Evolutionary conservation across 2,888 invertebrate species (phyloP), one percentile per base, ranked within the genome.

Genomic region (Lagria hirta): DNA sequence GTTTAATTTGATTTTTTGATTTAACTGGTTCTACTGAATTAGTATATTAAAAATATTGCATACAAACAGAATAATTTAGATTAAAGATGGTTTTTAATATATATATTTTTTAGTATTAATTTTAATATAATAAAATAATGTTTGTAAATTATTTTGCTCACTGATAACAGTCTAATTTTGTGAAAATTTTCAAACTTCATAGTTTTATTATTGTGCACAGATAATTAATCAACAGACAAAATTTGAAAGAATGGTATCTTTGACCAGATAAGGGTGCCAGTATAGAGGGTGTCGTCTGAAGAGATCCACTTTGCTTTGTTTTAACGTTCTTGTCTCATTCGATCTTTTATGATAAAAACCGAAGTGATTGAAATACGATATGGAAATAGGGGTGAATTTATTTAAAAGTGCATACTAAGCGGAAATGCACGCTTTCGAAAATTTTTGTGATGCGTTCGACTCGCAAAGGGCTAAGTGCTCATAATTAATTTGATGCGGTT

Each of bases 281-380:
- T 58, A 62, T 55, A 43, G 43, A 51, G 57, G 53, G 56, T 54
- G 55, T 54, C 40, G 38, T 40, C 46, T 60, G 49, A 55, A 61
- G 58, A 56, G 58, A 48, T 51, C 57, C 51, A 49, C 52, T 64
- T 62, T 46, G 47, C 64, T 66, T 66, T 66, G 66, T 66, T 65
- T 66, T 62, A 64, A 54, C 63, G 65, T 64, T 60, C 64, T 64
- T 62, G 61, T 64, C 63, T 55, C 58, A 60, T 62, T 61, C 49
- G 59, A 62, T 64, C 62, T 62, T 61, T 58, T 53, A 52, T 60
- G 52, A 44, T 51, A 59, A 58, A 57, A 57, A 59, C 56, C 51
- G 49, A 52, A 55, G 54, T 50, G 57, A 61, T 60, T 62, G 62
- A 58, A 62, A 62, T 58, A 48, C 55, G 61, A 62, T 58, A 54